phyloP scores from a whole-genome alignment of 1,140 invertebrate species.

The Chrysopa pallens region DNA sequence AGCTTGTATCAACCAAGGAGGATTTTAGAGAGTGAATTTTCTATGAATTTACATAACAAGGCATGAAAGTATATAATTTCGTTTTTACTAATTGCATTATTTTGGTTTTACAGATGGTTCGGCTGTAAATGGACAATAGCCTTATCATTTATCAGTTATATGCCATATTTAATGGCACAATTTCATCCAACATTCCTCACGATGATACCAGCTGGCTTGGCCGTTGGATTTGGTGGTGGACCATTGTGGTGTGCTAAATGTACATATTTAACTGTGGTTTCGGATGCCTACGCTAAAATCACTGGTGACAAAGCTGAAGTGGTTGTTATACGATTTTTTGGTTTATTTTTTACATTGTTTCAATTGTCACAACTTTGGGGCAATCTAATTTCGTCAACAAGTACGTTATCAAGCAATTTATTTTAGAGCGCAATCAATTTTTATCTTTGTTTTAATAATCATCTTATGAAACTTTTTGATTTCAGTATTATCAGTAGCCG shows the following conservation, averaged over 20 bases:
- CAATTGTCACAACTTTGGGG: conserved; percentile 87
- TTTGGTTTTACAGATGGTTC: conserved; percentile 39
- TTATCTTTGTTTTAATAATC: neutral
- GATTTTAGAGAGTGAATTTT: no score
- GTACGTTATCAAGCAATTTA: conserved; percentile 32
- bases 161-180: conserved; percentile 72
- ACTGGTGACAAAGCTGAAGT: conserved; percentile 45
- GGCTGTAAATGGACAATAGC: conserved; percentile 78
- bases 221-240: conserved; percentile 71
- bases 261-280: conserved; percentile 66
- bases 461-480: neutral
- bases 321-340: conserved; percentile 70
- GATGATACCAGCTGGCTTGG: conserved; percentile 67
- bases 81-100: no score
- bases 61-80: no score
- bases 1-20: no score
- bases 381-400: conserved; percentile 75
- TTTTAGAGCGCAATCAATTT: neutral
- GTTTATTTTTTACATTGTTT: conserved; percentile 85
- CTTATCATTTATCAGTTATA: conserved; percentile 66
- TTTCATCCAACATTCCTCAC: conserved; percentile 70
- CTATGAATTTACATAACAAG: no score
- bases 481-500: conserved; percentile 26
- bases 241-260: conserved; percentile 84
- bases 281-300: conserved; percentile 48